phyloP scores from a whole-genome alignment of 1,140 invertebrate species.

The Chionoecetes opilio region DNA sequence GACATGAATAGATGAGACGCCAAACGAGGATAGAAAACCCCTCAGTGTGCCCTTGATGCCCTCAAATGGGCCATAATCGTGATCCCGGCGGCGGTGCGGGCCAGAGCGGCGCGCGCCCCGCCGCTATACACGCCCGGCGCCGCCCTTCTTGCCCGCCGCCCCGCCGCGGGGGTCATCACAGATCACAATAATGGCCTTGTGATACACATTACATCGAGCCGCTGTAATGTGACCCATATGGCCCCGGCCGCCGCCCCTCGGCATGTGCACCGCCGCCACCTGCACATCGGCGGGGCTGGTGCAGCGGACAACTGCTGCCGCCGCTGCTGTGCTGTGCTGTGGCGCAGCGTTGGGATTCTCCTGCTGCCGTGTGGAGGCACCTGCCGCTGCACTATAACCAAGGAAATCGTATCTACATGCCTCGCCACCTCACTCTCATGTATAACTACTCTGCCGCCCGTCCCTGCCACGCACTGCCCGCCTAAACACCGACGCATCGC shows the following conservation, averaged over 20 bases:
- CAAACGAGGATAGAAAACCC: conserved; percentile 46
- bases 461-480: not conserved
- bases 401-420: no score
- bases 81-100: conserved; percentile 33
- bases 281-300: not conserved
- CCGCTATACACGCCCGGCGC: not conserved
- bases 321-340: no score
- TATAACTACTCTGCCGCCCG: no score
- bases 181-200: conserved; percentile 62
- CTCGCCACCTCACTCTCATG: not conserved
- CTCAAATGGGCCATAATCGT: conserved; percentile 72
- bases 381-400: no score
- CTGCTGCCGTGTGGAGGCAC: not conserved
- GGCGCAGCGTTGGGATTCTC: not conserved
- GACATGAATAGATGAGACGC: not conserved
- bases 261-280: not conserved
- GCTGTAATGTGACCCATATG: conserved; percentile 36
- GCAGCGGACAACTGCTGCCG: not conserved
- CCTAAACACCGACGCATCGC: no score
- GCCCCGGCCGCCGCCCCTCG: not conserved
- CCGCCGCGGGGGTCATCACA: conserved; percentile 36
- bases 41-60: conserved; percentile 63
- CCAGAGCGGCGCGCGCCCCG: conserved; percentile 15
- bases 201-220: conserved; percentile 62
- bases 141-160: conserved; percentile 41